Evolutionary conservation across 1,140 invertebrate genomes (phyloP), one percentile per base, ranked within the genome.

Genomic region (Lerema accius): DNA sequence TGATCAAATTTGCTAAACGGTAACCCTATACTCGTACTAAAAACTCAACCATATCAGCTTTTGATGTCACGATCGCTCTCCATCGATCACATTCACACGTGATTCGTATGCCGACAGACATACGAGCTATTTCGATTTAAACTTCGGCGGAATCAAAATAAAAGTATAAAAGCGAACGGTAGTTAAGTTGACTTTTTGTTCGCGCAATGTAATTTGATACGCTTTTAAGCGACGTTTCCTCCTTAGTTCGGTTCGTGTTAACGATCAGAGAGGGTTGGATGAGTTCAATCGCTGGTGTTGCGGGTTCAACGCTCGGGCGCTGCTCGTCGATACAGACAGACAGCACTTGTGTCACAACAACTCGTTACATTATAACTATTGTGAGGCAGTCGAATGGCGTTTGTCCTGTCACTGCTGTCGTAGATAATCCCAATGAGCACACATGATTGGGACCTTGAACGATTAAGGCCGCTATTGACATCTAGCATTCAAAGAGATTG

Each of bases 171-270:
- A 56, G 13, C 40, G 4, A 16, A 40, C 53, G 40, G 40, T 32
- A 45, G 53, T 56, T 45, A 56, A 43, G 26, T 19, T 10, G 55
- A 35, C 42, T 58, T 46, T 58, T 58, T 46, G 53, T 37, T 46
- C 40, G 55, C 26, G 26, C 55, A 35, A 35, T 58, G 40, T 43
- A 46, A 58, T 58, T 58, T 58, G 40, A 58, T 58, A 56, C 42
- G 55, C 55, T 46, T 46, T 58, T 46, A 58, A 56, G 23, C 45
- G 23, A 50, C 55, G 28, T 58, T 58, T 58, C 55, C 55, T 58
- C 45, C 55, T 58, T 46, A 46, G 42, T 46, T 46, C 32, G 55
- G 45, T 17, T 46, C 42, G 42, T 58, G 55, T 46, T 46, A 58
- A 46, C 26, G 53, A 46, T 46, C 42, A 32, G 28, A 4, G 9